Conservation (phyloP, 2,113 vertebrate species). For the Pelvicachromis taeniatus region DNA sequence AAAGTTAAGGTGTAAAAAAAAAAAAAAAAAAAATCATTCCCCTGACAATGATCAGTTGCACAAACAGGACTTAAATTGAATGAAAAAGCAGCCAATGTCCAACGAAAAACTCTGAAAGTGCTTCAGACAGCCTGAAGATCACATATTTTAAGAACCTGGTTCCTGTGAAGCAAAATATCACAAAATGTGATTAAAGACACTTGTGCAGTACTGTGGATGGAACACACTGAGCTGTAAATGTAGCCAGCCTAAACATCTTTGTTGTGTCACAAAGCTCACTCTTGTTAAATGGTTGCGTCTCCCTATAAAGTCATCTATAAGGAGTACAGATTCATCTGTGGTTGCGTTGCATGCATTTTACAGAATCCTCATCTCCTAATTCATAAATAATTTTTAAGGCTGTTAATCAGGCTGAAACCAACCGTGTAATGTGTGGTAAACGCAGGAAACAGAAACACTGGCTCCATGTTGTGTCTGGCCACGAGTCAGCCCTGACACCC, state of each 20-base stretch:
- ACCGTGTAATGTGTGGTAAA: not conserved
- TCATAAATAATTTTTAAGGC: not conserved
- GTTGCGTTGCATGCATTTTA: not conserved
- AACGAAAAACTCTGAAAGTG: not conserved
- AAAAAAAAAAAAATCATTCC: not conserved
- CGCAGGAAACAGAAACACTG: not conserved
- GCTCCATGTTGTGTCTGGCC: slow-evolving; percentile 48
- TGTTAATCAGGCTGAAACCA: not conserved
- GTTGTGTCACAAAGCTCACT: not conserved
- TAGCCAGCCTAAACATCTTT: not conserved
- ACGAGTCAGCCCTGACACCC: slow-evolving; percentile 43
- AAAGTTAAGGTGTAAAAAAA: too few relatives aligned
- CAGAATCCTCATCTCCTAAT: not conserved
- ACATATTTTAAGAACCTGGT: not conserved
- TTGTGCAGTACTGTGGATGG: not conserved
- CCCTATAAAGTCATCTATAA: not conserved
- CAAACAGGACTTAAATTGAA: too few relatives aligned
- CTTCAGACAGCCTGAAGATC: not conserved
- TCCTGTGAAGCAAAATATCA: not conserved
- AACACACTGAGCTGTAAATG: not conserved
- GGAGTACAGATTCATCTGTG: not conserved
- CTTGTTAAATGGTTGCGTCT: not conserved
- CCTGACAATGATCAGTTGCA: not conserved
- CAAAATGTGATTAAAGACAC: not conserved
- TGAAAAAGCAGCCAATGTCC: not conserved